phyloP scores from a whole-genome alignment of 2,113 vertebrate genomes.

The Rana temporaria region DNA sequence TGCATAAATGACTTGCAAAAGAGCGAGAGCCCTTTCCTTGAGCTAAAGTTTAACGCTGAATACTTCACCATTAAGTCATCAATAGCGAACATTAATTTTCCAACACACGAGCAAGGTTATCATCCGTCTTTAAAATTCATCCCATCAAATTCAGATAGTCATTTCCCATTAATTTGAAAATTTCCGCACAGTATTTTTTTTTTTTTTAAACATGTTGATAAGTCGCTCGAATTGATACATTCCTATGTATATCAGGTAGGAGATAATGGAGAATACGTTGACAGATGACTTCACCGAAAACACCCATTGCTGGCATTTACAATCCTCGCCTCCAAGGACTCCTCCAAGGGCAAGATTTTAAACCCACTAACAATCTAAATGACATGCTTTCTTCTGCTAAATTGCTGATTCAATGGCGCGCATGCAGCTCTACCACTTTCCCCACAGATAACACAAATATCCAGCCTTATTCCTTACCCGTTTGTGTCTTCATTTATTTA shows the following conservation, averaged over 20 bases:
- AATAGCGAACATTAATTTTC: slow-evolving; percentile 34
- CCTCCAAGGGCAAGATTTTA: slow-evolving; percentile 36
- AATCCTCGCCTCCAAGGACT: slow-evolving; percentile 32
- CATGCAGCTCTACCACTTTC: slow-evolving; percentile 16
- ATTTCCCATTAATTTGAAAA: slow-evolving; percentile 46
- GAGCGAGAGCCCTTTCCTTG: slow-evolving; percentile 16
- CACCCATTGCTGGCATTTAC: slow-evolving; percentile 40
- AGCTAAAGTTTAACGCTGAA: slow-evolving; percentile 46
- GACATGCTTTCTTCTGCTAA: slow-evolving; percentile 41
- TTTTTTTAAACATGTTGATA: slow-evolving; percentile 50
- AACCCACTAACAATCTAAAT: slow-evolving; percentile 37
- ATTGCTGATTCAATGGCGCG: slow-evolving; percentile 36
- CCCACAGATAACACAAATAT: slow-evolving; percentile 28
- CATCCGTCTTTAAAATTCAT: slow-evolving; percentile 46
- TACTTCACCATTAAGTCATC: slow-evolving; percentile 40
- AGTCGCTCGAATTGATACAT: slow-evolving; percentile 48
- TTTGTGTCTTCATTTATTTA: slow-evolving; percentile 44
- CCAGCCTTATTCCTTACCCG: slow-evolving; percentile 14
- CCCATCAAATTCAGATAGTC: slow-evolving; percentile 25
- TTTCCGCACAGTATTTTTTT: slow-evolving; percentile 42
- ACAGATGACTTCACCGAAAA: slow-evolving; percentile 48
- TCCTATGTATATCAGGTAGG: slow-evolving; percentile 41
- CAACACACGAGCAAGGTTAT: slow-evolving; percentile 27
- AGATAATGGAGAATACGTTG: slow-evolving; percentile 42
- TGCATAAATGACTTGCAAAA: background rate